phyloP scores from a whole-genome alignment of 2,113 vertebrate species.

The Aramus guarauna region DNA sequence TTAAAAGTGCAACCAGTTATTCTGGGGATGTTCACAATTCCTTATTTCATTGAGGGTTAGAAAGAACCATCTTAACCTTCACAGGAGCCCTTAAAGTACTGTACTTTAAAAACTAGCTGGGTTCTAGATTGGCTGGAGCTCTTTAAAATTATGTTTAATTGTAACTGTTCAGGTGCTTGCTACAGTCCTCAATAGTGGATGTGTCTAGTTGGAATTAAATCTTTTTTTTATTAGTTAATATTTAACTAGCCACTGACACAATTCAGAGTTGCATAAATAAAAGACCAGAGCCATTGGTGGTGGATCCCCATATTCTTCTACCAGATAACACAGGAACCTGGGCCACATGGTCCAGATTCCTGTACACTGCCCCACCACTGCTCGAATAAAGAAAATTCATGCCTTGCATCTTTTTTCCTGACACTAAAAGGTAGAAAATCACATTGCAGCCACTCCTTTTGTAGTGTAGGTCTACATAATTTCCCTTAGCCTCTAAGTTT shows the following conservation, averaged over 20 bases:
- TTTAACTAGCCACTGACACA: not conserved
- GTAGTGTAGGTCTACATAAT: not conserved
- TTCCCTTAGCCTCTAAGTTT: not conserved
- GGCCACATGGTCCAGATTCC: not conserved
- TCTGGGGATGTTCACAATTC: not conserved
- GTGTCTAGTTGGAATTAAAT: not conserved
- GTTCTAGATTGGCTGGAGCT: not conserved
- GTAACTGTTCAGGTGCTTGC: not conserved
- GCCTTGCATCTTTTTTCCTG: fast-evolving
- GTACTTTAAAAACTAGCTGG: not conserved
- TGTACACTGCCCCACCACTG: not conserved
- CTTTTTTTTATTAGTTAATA: not conserved
- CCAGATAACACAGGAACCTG: not conserved
- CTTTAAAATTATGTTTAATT: not conserved
- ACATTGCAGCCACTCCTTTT: not conserved
- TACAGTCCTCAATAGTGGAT: not conserved
- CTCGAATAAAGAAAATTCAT: not conserved
- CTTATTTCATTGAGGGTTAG: not conserved
- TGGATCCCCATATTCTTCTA: not conserved
- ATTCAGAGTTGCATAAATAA: not conserved
- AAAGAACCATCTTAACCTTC: not conserved
- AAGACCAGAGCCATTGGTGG: not conserved
- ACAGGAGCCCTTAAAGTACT: not conserved
- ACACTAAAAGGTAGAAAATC: not conserved
- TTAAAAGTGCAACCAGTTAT: not conserved